phyloP scores from a whole-genome alignment of 2,888 invertebrate genomes.

The Drosophila parthenogenetica region DNA sequence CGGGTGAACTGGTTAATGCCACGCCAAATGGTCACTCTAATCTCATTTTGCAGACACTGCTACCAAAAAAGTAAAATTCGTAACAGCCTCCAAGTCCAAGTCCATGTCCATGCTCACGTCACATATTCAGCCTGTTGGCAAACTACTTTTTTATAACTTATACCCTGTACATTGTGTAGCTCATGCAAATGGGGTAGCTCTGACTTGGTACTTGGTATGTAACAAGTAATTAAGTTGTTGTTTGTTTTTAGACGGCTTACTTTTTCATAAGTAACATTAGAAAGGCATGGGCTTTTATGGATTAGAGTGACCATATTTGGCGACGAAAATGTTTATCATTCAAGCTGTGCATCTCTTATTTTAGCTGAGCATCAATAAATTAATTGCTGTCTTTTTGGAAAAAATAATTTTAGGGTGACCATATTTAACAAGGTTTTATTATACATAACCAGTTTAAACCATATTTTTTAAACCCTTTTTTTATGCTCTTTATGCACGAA shows the following conservation, averaged over 20 bases:
- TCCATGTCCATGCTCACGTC: constrained; percentile 19
- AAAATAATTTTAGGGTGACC: constrained; percentile 5
- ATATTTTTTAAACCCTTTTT: no score
- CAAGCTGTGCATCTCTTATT: no score
- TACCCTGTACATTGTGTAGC: constrained; percentile 10
- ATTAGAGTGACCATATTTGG: constrained; percentile 7
- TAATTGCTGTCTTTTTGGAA: no score
- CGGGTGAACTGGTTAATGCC: constrained; percentile 54
- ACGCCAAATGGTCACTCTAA: constrained; percentile 57
- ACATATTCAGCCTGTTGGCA: constrained; percentile 15
- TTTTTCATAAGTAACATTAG: background rate
- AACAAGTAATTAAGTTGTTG: background rate
- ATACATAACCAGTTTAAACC: no score
- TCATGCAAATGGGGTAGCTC: background rate
- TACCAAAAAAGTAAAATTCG: background rate
- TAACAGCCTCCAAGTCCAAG: constrained; percentile 38
- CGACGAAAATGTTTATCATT: no score
- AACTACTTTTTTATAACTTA: constrained; percentile 14
- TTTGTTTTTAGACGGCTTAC: background rate
- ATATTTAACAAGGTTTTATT: background rate
- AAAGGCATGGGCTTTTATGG: background rate
- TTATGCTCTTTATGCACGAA: no score
- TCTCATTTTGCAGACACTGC: constrained; percentile 16
- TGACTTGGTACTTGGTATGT: background rate
- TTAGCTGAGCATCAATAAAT: no score